phyloP scores from a whole-genome alignment of 2,113 vertebrate genomes.

The Sarotherodon lohbergeri region DNA sequence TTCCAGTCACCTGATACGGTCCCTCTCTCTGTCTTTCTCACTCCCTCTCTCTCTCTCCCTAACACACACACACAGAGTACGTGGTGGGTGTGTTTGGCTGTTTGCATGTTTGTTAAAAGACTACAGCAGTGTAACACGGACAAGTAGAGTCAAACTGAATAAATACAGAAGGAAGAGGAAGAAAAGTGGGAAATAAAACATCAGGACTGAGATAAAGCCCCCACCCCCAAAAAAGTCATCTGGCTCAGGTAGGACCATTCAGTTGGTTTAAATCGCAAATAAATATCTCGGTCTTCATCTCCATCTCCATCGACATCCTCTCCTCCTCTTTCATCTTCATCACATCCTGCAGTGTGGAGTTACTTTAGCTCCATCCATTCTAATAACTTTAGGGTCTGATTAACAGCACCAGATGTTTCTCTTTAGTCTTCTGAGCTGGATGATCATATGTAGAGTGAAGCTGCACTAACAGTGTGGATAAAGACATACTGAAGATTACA shows the following conservation, averaged over 20 bases:
- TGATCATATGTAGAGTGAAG: not conserved
- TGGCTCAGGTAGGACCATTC: slow-evolving; percentile 39
- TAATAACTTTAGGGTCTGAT: slow-evolving; percentile 35
- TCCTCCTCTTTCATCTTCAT: not conserved
- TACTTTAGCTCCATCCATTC: not conserved
- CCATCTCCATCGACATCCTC: not conserved
- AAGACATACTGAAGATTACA: not conserved
- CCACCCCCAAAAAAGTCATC: not conserved
- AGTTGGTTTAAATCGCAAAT: not conserved
- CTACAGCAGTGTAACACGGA: not conserved
- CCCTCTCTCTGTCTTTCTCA: not conserved
- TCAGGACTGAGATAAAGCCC: not conserved
- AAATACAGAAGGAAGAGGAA: not conserved
- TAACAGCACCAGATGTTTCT: slow-evolving; percentile 38
- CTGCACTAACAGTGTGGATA: not conserved
- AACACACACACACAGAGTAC: not conserved
- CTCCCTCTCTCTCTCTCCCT: not conserved
- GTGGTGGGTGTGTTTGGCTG: slow-evolving; percentile 11
- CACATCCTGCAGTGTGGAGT: slow-evolving; percentile 2
- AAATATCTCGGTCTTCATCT: not conserved
- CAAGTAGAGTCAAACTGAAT: not conserved
- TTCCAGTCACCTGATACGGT: slow-evolving; percentile 48
- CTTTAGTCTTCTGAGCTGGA: not conserved
- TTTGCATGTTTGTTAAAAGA: slow-evolving; percentile 13
- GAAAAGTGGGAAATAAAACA: not conserved